Evolutionary conservation across 1,140 invertebrate genomes (phyloP).

Genomic region (Planococcus citri): DNA sequence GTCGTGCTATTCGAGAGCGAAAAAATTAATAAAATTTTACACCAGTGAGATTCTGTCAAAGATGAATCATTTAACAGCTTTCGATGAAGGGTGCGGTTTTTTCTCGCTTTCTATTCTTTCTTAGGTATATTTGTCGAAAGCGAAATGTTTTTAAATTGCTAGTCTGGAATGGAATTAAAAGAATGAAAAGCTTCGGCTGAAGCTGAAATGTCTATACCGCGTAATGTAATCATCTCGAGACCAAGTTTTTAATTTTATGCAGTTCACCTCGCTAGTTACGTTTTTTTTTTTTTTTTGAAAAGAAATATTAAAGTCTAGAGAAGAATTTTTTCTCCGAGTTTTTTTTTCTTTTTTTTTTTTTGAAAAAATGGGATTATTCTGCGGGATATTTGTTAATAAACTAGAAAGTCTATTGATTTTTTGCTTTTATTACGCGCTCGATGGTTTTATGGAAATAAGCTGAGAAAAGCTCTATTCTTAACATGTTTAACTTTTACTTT

Average conservation of each 20-base stretch:
- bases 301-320: not conserved
- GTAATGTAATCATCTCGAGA: not conserved
- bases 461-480: too few species aligned
- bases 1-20: not conserved
- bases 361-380: not conserved
- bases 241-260: not conserved
- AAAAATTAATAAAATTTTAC: conserved; percentile 1
- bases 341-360: too few species aligned
- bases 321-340: too few species aligned
- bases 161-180: too few species aligned
- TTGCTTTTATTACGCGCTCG: not conserved
- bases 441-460: not conserved
- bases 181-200: too few species aligned
- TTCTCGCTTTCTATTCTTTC: too few species aligned
- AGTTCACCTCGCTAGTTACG: too few species aligned
- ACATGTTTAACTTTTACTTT: too few species aligned
- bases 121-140: too few species aligned
- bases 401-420: not conserved
- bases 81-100: too few species aligned
- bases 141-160: too few species aligned
- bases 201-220: too few species aligned
- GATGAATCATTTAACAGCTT: not conserved
- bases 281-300: not conserved
- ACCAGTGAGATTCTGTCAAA: not conserved
- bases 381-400: not conserved